Evolutionary conservation across 92 coral and sea anemone species (phyloP).

Genomic region (Palythoa caribaeorum): DNA sequence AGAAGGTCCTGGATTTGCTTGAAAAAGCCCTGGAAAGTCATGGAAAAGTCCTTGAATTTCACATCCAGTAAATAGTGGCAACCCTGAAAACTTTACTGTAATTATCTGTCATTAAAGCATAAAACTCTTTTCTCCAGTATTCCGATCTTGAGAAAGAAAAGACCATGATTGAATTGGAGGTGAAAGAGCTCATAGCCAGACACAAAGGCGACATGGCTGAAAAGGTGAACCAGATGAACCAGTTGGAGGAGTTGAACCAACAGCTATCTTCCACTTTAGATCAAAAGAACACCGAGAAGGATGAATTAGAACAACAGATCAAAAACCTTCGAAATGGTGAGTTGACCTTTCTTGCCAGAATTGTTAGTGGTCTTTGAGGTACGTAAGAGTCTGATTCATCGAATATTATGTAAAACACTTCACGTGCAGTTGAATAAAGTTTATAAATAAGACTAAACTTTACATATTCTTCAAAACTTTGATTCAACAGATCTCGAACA

Average conservation of each 20-base stretch:
- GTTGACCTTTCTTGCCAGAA: not conserved
- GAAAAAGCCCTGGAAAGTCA: too few species aligned
- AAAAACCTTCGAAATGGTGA: conserved; percentile 79
- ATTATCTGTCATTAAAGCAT: too few species aligned
- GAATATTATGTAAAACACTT: too few species aligned
- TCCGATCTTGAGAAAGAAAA: conserved; percentile 98
- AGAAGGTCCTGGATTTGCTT: too few species aligned
- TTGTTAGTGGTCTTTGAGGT: too few species aligned
- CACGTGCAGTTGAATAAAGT: too few species aligned
- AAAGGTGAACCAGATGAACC: conserved; percentile 86
- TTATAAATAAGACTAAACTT: too few species aligned
- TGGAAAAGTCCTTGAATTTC: too few species aligned
- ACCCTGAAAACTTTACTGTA: too few species aligned
- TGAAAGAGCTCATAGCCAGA: conserved; percentile 93
- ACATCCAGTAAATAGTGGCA: too few species aligned
- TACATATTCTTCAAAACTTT: not conserved
- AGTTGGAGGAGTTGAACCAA: conserved; percentile 79
- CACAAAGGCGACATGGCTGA: conserved; percentile 98
- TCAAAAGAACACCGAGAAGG: conserved; percentile 87
- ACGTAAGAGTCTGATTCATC: too few species aligned
- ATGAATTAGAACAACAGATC: conserved; percentile 81
- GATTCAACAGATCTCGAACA: conserved; percentile 76
- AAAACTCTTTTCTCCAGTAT: conserved; percentile 58
- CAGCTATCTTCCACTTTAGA: conserved; percentile 72
- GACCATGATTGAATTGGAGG: conserved; percentile 96